These are phyloP conservation scores for Nesogale talazaci DNA, from an alignment of 2,113 vertebrate species.

Conservation along the genomic window DNA sequence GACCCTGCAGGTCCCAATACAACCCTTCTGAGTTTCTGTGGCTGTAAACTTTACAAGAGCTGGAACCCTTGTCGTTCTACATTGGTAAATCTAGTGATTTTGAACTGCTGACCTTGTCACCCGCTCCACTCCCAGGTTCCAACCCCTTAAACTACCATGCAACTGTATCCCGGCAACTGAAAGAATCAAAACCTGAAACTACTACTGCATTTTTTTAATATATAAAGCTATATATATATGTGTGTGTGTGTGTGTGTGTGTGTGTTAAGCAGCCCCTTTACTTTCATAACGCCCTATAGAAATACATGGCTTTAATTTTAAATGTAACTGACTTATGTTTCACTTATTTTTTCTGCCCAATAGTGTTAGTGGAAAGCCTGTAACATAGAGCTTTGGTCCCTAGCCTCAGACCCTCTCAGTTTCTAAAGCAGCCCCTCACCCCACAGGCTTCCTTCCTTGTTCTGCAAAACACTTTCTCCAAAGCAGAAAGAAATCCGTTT, in stretches of 20 bases:
- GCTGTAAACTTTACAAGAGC: too few relatives aligned
- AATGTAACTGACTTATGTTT: not conserved
- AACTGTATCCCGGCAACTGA: not conserved
- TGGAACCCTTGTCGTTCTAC: too few relatives aligned
- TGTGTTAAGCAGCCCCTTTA: not conserved
- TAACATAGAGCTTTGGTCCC: not conserved
- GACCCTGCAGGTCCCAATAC: too few relatives aligned
- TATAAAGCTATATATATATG: not conserved
- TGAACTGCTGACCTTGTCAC: too few relatives aligned
- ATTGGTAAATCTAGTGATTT: too few relatives aligned
- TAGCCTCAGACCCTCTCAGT: not conserved
- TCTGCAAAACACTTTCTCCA: not conserved
- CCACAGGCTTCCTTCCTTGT: not conserved
- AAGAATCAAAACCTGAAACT: constrained; percentile 16
- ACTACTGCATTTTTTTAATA: not conserved
- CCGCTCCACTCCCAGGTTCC: not conserved
- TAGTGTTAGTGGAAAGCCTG: not conserved
- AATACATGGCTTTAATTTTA: not conserved
- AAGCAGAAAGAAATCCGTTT: not conserved
- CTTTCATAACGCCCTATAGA: not conserved
- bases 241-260: too few relatives aligned
- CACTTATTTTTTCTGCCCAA: too few relatives aligned
- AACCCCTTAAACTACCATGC: not conserved
- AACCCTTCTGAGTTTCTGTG: too few relatives aligned
- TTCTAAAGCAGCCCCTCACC: not conserved